A percentile compares a stretch with the other conserved stretches of the same genome.
Evolutionary conservation across 53 echinoderm and acorn worm species (phyloP).

Genomic region (Pentamera pediparva): DNA sequence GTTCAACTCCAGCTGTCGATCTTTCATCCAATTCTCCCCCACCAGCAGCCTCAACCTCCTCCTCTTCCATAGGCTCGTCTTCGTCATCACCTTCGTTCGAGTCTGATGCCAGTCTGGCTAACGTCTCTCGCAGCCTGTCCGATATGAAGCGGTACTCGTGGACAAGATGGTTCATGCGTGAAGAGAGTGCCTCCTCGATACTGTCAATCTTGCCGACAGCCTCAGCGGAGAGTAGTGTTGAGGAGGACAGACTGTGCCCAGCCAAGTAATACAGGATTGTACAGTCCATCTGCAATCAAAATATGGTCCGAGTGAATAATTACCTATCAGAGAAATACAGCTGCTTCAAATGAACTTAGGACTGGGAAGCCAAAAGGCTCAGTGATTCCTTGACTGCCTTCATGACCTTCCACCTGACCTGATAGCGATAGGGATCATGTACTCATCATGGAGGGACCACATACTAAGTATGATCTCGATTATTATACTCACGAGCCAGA

Average conservation of each 20-base stretch:
- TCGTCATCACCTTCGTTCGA: constrained; percentile 9
- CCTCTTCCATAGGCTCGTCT: constrained; percentile 15
- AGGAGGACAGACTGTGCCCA: constrained; percentile 73
- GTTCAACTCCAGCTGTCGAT: constrained; percentile 19
- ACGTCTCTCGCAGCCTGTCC: constrained; percentile 6
- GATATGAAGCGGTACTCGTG: constrained; percentile 22
- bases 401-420: no score
- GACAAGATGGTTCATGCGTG: constrained; percentile 11
- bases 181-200: constrained; percentile 11
- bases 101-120: constrained; percentile 16
- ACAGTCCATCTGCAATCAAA: constrained; percentile 82
- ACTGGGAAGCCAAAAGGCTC: no score
- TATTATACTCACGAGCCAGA: no score
- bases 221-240: constrained; percentile 61
- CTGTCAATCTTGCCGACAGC: constrained; percentile 37
- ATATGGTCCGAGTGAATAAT: no score
- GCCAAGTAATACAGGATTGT: constrained; percentile 83
- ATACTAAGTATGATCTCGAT: no score
- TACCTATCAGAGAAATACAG: no score
- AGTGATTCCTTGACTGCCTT: no score
- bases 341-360: no score
- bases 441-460: no score
- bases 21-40: constrained; percentile 26
- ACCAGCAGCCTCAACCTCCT: constrained; percentile 17
- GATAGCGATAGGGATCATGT: no score